Base-by-base conservation (phyloP, 1,140 invertebrate genomes). In the Paracyclopina nana region DNA sequence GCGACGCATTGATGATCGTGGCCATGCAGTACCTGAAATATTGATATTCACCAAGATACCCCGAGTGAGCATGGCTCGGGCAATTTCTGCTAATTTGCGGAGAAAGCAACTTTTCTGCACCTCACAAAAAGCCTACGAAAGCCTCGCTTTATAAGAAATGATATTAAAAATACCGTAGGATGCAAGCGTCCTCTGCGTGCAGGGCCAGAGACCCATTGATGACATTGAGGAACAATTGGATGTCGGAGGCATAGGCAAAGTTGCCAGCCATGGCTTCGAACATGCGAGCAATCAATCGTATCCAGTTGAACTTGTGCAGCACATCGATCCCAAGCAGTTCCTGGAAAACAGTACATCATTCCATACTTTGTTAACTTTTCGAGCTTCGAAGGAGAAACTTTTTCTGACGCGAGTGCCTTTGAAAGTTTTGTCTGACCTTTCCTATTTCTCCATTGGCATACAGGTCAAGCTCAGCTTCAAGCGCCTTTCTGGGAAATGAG, bases 211-310 rank as follows among this genome's bases (percentile, higher is more conserved):
- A 82, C 2, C 61, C 95, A 61, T 96, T 97, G 16, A 99, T 70
- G 0, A 98, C 94, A 68, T 96, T 98, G 11, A 99, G 69, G 60
- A 99, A 98, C 27, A 99, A 65, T 63, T 94, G 88, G 42, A 99
- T 86, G 62, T 99, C 94, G 30, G 84, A 81, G 0, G 90, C 92
- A 62, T 94, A 95, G 1, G 88, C 90, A 61, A 97, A 96, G 60
- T 97, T 95, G 12, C 85, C 85, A 3, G 87, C 86, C 88, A 98
- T 98, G 0, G 87, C 87, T 67, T 91, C 86, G 62, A 98, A 98
- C 88, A 99, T 94, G 42, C 87, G 74, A 0, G 83, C 80, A 56
- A 98, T 91, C 18, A 98, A 67, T 55, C 88, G 80, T 1, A 92
- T 84, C 94, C 94, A 99, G 75, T 90, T 88, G 60, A 94, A 92